Base-by-base conservation (phyloP, 1,140 invertebrate species). In the Doryteuthis pealeii region DNA sequence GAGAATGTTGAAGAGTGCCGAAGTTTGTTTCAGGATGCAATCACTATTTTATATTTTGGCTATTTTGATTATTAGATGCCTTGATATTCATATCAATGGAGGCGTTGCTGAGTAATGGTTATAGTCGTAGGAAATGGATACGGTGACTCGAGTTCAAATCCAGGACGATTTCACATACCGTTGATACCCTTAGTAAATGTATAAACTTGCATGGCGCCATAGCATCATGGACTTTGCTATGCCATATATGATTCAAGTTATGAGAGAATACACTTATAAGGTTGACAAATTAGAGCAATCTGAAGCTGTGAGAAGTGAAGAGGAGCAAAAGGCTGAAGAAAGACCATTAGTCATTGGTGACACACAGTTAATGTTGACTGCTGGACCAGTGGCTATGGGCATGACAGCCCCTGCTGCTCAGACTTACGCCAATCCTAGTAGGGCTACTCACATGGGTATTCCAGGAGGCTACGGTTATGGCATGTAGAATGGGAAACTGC, bases 211-310 rank as follows among this genome's bases (percentile, higher is more conserved):
- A 70, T 99, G 98, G 98, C 85, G 95, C 89, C 95, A 99, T 89
- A 96, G 96, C 85, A 98, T 99, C 80, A 96, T 97, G 92, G 96
- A 99, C 90, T 99, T 98, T 88, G 97, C 98, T 66, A 99, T 99
- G 98, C 98, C 98, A 62, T 99, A 97, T 90, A 92, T 99, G 85
- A 98, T 99, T 82, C 98, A 89, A 79, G 94, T 96, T 81, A 92
- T 92, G 87, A 82, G 85, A 77, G 87, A 88, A 73, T 87, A 87
- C 78, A 87, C 81, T 67, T 74, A n/a, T n/a, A n/a, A 88, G 87
- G 86, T 88, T 73, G 86, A 87, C 76, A 87, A 87, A 72, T 74
- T 88, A 69, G 87, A 88, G 76, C 85, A 87, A 77, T 84, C 87
- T 43, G 87, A 88, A 76, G 79, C 84, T 77, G 83, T 88, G 32